Percentiles rank a stretch among this genome's conserved stretches.
Evolutionary conservation across 2,888 invertebrate species (phyloP).

Genomic region (Orthonychiurus folsomi): DNA sequence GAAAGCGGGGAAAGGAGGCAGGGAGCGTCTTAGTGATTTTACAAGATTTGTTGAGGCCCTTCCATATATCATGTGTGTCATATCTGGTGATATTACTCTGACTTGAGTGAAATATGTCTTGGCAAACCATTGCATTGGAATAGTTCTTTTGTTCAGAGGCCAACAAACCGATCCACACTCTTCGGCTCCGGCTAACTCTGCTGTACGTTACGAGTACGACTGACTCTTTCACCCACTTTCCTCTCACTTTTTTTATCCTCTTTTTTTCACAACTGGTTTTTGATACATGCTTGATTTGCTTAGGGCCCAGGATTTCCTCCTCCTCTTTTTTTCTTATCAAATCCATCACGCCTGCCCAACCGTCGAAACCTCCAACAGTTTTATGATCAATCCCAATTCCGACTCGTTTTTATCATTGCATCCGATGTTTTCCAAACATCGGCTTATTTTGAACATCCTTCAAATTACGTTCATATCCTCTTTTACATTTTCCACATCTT

Average conservation of each 20-base stretch:
- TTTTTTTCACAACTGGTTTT: neutral
- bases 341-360: neutral
- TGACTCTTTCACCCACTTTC: neutral
- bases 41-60: neutral
- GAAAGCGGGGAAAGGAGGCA: neutral
- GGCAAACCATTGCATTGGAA: conserved; percentile 1
- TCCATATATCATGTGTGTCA: neutral
- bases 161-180: neutral
- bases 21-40: neutral
- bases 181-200: neutral
- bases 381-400: neutral
- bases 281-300: conserved; percentile 1
- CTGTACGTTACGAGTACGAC: neutral
- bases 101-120: conserved; percentile 1
- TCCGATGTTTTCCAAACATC: too few species aligned
- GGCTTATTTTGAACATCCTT: too few species aligned
- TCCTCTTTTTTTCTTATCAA: neutral
- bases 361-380: neutral
- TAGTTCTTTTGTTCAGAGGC: conserved; percentile 1
- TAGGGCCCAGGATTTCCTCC: neutral
- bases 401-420: too few species aligned
- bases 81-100: conserved; percentile 1
- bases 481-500: too few species aligned
- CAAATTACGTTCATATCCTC: too few species aligned
- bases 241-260: neutral